Percentiles rank a stretch among this genome's conserved stretches.
Evolutionary conservation across 2,113 vertebrate species (phyloP).

Genomic region (Corythaixoides concolor): DNA sequence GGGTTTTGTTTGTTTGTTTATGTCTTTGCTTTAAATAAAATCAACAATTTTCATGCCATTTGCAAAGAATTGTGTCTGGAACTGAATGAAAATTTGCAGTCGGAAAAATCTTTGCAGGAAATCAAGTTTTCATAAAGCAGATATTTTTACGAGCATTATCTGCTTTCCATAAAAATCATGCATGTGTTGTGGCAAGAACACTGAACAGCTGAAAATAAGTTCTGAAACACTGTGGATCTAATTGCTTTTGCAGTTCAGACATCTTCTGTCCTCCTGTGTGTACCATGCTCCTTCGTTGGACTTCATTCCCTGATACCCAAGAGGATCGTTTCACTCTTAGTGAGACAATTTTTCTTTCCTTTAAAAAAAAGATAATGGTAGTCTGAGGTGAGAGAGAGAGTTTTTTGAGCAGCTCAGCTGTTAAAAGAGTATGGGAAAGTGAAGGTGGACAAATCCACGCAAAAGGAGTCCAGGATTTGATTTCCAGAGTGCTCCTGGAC

Average conservation of each 20-base stretch:
- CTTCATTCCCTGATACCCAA: background rate
- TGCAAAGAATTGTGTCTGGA: background rate
- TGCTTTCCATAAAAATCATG: constrained; percentile 16
- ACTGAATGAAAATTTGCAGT: constrained; percentile 7
- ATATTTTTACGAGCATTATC: constrained; percentile 37
- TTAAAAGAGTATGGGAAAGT: background rate
- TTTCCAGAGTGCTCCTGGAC: background rate
- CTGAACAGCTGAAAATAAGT: background rate
- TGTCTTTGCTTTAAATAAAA: background rate
- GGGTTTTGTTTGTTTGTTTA: background rate
- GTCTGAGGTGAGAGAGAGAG: background rate
- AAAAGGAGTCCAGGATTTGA: background rate
- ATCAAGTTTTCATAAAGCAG: constrained; percentile 4
- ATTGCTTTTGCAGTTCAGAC: background rate
- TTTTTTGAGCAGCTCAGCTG: background rate
- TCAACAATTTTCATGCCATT: background rate
- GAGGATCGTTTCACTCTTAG: background rate
- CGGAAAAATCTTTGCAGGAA: background rate
- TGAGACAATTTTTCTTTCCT: background rate
- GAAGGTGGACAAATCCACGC: background rate
- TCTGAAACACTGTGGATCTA: background rate
- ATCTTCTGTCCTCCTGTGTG: background rate
- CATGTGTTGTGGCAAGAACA: background rate
- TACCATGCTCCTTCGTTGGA: background rate
- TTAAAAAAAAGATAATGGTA: background rate